These are phyloP conservation scores for Sorex araneus DNA, from an alignment of 2,113 vertebrate genomes.

Conservation along the genomic window DNA sequence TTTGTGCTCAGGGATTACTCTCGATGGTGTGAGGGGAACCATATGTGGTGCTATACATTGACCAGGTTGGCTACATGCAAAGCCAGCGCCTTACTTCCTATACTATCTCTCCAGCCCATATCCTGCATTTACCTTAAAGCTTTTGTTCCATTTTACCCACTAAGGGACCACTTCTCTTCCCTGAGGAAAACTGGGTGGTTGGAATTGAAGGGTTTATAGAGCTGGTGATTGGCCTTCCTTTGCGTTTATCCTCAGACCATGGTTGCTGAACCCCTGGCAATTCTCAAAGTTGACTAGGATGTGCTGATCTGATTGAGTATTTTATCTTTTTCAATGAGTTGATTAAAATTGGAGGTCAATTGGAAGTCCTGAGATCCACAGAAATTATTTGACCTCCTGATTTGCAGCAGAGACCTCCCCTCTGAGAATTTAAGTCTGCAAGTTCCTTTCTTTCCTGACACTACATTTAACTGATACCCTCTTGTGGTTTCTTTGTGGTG, in stretches of 20 bases:
- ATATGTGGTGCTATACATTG: too few species aligned
- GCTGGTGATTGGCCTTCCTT: neutral
- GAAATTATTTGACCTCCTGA: neutral
- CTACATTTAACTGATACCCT: neutral
- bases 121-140: neutral
- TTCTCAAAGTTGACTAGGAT: neutral
- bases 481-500: neutral
- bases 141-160: neutral
- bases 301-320: neutral
- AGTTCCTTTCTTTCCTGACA: neutral
- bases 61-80: too few species aligned
- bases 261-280: neutral
- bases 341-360: neutral
- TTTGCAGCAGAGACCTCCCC: neutral
- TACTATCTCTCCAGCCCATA: too few species aligned
- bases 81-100: too few species aligned
- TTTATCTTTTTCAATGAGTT: neutral
- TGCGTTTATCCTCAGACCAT: neutral
- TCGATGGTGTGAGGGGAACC: too few species aligned
- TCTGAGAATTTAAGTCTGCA: neutral
- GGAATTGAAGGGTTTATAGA: too few species aligned
- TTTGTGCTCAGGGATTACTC: too few species aligned
- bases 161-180: neutral
- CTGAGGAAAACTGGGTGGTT: too few species aligned
- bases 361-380: neutral